phyloP scores from a whole-genome alignment of 2,113 vertebrate species.

The Perca fluviatilis region DNA sequence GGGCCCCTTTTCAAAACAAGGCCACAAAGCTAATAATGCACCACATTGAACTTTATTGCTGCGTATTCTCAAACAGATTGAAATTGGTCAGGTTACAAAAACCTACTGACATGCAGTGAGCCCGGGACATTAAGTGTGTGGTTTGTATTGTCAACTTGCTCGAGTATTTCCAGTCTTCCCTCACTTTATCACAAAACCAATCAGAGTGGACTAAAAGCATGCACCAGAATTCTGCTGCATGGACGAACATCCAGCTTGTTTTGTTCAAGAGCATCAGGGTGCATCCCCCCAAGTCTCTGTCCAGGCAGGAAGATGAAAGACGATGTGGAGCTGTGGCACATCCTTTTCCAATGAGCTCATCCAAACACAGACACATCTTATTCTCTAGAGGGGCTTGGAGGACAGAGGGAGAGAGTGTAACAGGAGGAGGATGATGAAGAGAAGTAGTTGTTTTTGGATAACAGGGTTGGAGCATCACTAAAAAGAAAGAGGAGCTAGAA shows the following conservation, averaged over 20 bases:
- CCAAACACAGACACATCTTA: conserved; percentile 48
- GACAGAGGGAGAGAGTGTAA: neutral
- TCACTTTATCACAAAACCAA: neutral
- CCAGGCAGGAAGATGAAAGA: conserved; percentile 18
- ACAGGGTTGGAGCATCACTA: conserved; percentile 22
- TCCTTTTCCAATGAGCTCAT: conserved; percentile 63
- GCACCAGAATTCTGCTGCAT: neutral
- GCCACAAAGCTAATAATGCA: too few species aligned
- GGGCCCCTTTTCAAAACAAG: too few species aligned
- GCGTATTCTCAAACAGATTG: neutral
- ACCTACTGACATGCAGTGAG: neutral
- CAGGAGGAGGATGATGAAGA: conserved; percentile 11
- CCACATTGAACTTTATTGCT: neutral
- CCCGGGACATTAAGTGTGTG: neutral
- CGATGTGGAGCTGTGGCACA: conserved; percentile 8
- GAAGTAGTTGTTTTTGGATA: conserved; percentile 23
- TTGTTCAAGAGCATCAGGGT: conserved; percentile 1
- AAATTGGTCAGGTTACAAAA: neutral
- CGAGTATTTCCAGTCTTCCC: neutral
- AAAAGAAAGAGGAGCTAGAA: conserved; percentile 3
- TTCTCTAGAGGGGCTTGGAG: conserved; percentile 14
- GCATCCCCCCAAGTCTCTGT: conserved; percentile 18
- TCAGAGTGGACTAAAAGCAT: neutral
- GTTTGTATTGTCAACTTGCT: neutral
- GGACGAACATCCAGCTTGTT: neutral